phyloP scores from a whole-genome alignment of 2,888 invertebrate genomes.

The Tetropium fuscum region DNA sequence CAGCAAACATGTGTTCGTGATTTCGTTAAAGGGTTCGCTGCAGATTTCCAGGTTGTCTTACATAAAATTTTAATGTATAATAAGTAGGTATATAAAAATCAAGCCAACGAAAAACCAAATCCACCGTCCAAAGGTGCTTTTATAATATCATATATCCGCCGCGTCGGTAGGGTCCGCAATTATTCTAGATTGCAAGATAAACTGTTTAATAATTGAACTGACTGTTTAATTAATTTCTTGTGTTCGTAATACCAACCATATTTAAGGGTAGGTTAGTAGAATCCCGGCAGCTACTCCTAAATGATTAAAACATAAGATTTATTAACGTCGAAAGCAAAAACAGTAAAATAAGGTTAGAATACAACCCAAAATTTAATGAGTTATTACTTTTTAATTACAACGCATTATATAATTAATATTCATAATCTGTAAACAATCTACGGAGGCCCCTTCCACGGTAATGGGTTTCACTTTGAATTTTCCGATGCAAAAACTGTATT shows the following conservation, averaged over 20 bases:
- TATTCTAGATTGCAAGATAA: not conserved
- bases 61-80: too few relatives aligned
- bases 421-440: constrained; percentile 44
- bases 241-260: constrained; percentile 4
- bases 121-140: too few relatives aligned
- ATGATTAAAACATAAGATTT: constrained; percentile 32
- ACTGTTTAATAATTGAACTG: not conserved
- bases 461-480: constrained; percentile 36
- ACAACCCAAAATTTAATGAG: constrained; percentile 39
- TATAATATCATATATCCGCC: too few relatives aligned
- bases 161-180: too few relatives aligned
- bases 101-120: too few relatives aligned
- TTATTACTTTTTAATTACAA: constrained; percentile 48
- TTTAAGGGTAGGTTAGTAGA: constrained; percentile 16
- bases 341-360: constrained; percentile 35
- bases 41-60: too few relatives aligned
- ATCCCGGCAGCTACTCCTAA: not conserved
- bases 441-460: constrained; percentile 23
- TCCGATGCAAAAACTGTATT: constrained; percentile 44
- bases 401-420: constrained; percentile 47
- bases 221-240: constrained; percentile 20
- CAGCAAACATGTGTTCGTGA: too few relatives aligned
- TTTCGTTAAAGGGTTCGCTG: too few relatives aligned
- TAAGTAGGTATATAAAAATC: too few relatives aligned
- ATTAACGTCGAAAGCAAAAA: constrained; percentile 32